Percentiles rank a stretch among this genome's conserved stretches.
Evolutionary conservation across 2,113 vertebrate species (phyloP).

Genomic region (Podiceps cristatus): DNA sequence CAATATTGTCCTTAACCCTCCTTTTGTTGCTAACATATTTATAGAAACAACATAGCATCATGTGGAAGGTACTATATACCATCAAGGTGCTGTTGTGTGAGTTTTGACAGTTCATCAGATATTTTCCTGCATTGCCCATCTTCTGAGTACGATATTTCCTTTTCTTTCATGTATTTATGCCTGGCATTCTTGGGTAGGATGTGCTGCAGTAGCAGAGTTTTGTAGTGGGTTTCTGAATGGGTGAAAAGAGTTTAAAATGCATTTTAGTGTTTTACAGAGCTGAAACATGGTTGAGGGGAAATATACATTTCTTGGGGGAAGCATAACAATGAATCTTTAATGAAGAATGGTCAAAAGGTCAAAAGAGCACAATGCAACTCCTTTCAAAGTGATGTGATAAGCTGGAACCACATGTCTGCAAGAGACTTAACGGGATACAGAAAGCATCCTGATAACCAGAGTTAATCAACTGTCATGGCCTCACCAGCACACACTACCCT

Average conservation of each 20-base stretch:
- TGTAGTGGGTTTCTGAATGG: not conserved
- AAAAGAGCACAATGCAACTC: not conserved
- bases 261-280: not conserved
- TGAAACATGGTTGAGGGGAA: not conserved
- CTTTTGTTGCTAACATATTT: no score
- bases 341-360: conserved; percentile 18
- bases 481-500: not conserved
- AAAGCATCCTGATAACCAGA: not conserved
- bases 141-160: not conserved
- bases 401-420: not conserved
- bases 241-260: not conserved
- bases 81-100: not conserved
- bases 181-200: not conserved
- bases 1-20: no score
- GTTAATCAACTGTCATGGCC: not conserved
- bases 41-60: not conserved
- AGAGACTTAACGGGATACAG: not conserved
- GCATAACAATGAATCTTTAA: not conserved
- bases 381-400: conserved; percentile 22
- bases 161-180: not conserved
- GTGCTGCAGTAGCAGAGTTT: not conserved
- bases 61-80: not conserved
- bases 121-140: not conserved
- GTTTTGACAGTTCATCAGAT: not conserved
- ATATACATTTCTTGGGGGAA: not conserved